Conservation (phyloP, 2,113 vertebrate species). For the Syngnathus floridae region DNA sequence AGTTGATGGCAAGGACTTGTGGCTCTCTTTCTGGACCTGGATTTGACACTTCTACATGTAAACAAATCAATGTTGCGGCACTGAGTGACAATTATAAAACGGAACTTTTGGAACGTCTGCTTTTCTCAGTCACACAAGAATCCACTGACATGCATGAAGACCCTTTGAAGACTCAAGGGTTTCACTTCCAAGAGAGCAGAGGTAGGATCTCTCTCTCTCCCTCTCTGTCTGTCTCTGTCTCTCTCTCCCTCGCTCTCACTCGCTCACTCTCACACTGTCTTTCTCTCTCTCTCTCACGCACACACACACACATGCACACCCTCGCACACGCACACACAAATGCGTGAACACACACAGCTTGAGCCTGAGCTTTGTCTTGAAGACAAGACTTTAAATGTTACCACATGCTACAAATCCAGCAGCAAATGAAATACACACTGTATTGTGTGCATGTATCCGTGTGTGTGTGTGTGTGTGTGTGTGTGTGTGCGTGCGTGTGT, state of each 20-base stretch:
- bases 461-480: constrained; percentile 6
- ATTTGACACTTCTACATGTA: too few relatives aligned
- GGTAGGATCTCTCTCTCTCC: background rate
- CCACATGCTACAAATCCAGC: constrained; percentile 58
- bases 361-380: constrained; percentile 39
- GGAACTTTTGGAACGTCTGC: constrained; percentile 46
- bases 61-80: constrained; percentile 19
- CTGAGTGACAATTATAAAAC: constrained; percentile 39
- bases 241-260: too few relatives aligned
- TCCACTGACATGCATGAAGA: constrained; percentile 48
- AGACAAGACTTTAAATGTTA: constrained; percentile 60
- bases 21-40: background rate
- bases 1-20: too few relatives aligned
- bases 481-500: constrained; percentile 6
- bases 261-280: too few relatives aligned
- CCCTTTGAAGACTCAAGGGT: constrained; percentile 30
- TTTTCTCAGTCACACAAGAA: constrained; percentile 53
- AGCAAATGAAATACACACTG: constrained; percentile 33
- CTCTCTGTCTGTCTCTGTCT: too few relatives aligned
- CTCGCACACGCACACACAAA: constrained; percentile 15
- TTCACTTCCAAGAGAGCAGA: constrained; percentile 31
- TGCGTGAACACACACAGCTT: constrained; percentile 1
- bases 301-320: constrained; percentile 1
- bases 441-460: constrained; percentile 6
- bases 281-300: too few relatives aligned